These are phyloP conservation scores for Drosophila bifasciata DNA, from an alignment of 1,140 invertebrate genomes.

Conservation along the genomic window DNA sequence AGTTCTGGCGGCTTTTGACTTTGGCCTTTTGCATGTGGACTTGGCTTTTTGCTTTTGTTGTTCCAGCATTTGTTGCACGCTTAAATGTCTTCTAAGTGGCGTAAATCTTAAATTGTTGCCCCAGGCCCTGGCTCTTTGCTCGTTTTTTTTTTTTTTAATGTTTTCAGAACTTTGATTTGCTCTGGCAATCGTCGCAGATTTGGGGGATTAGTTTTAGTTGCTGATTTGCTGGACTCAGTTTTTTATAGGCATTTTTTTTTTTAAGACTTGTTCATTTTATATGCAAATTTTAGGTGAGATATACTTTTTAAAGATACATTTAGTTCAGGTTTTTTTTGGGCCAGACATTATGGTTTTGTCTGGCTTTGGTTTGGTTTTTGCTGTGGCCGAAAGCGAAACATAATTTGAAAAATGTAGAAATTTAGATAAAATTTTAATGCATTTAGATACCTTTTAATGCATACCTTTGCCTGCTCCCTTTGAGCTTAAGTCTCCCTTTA, in stretches of 20 bases:
- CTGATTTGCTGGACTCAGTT: conserved; percentile 41
- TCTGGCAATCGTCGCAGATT: conserved; percentile 57
- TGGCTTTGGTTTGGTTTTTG: not conserved
- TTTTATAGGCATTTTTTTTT: conserved; percentile 2
- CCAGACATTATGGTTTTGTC: not conserved
- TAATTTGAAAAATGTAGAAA: no score
- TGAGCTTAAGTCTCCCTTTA: no score
- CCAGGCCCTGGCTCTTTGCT: conserved; percentile 38
- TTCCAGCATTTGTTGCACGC: conserved; percentile 64
- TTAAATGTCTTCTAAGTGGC: conserved; percentile 74
- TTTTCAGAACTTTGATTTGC: conserved; percentile 59
- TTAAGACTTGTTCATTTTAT: conserved; percentile 24
- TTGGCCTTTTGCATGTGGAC: conserved; percentile 43
- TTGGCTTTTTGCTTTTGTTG: conserved; percentile 25
- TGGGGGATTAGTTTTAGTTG: conserved; percentile 60
- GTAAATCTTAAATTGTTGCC: conserved; percentile 76
- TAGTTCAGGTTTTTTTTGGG: conserved; percentile 9
- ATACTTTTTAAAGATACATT: conserved; percentile 17
- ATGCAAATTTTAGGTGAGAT: conserved; percentile 47
- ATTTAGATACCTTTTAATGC: no score
- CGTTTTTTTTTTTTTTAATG: conserved; percentile 52
- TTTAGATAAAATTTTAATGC: no score
- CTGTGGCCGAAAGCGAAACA: not conserved
- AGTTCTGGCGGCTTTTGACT: conserved; percentile 51
- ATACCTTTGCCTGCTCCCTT: no score